A percentile compares a stretch with the other conserved stretches of the same genome.
phyloP scores from a whole-genome alignment of 1,140 invertebrate genomes.

The Drosophila pseudoananassae region DNA sequence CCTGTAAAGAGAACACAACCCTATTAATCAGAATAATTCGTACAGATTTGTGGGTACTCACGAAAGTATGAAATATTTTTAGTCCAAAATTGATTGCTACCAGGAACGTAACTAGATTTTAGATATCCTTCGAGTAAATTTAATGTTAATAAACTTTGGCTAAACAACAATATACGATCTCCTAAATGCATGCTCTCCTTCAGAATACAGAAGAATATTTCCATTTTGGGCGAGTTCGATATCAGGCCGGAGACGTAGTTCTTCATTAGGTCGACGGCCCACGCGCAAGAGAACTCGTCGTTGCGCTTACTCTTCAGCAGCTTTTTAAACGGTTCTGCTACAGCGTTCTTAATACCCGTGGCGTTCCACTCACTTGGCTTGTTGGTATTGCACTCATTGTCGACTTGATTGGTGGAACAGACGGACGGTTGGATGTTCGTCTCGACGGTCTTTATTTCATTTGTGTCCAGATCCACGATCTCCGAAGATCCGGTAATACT shows the following conservation, averaged over 20 bases:
- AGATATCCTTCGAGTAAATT: conserved; percentile 99
- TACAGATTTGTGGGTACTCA: conserved; percentile 86
- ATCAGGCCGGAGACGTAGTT: conserved; percentile 95
- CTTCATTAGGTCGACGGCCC: conserved; percentile 94
- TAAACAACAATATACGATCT: conserved; percentile 98
- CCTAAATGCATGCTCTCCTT: conserved; percentile 94
- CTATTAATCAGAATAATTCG: background rate
- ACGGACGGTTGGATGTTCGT: conserved; percentile 70
- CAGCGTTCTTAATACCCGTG: conserved; percentile 35
- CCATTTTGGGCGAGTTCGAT: conserved; percentile 98
- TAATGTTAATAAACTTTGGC: conserved; percentile 97
- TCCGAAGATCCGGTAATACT: conserved; percentile 79
- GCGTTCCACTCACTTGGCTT: conserved; percentile 34
- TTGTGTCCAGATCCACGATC: conserved; percentile 87
- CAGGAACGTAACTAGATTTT: conserved; percentile 91
- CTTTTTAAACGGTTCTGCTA: conserved; percentile 56
- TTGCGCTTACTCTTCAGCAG: conserved; percentile 84
- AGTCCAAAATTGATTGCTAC: conserved; percentile 90
- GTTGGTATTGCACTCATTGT: conserved; percentile 13
- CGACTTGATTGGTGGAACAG: conserved; percentile 41
- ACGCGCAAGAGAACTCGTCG: conserved; percentile 93
- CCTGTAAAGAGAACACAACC: conserved; percentile 84
- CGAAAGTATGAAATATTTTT: conserved; percentile 96
- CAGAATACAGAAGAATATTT: conserved; percentile 96
- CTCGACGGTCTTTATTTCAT: conserved; percentile 86